phyloP scores from a whole-genome alignment of 2,797 vertebrate genomes.

The Melanogrammus aeglefinus region DNA sequence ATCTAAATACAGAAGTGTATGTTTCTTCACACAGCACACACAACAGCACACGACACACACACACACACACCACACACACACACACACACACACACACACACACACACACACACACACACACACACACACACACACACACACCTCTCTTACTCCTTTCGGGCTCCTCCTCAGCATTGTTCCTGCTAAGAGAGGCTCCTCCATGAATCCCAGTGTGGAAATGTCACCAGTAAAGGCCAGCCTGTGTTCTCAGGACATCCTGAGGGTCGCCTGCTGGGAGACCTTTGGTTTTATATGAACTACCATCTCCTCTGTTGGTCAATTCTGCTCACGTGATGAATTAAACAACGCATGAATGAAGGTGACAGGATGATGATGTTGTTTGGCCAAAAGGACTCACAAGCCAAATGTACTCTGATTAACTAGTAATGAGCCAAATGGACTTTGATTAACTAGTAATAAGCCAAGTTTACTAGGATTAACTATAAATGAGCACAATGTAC shows the following conservation, averaged over 20 bases:
- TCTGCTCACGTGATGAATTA: constrained; percentile 55
- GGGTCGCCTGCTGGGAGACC: constrained; percentile 44
- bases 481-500: too few species aligned
- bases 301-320: constrained; percentile 60
- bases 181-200: constrained; percentile 51
- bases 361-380: constrained; percentile 10
- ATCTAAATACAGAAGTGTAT: not conserved
- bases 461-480: too few species aligned
- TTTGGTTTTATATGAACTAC: constrained; percentile 41
- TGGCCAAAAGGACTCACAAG: not conserved
- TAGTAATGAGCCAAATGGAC: not conserved
- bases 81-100: constrained; percentile 21
- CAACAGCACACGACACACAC: constrained; percentile 1
- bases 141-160: not conserved
- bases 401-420: not conserved
- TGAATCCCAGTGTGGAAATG: constrained; percentile 69
- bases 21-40: constrained; percentile 19
- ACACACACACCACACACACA: constrained; percentile 22
- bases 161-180: constrained; percentile 48
- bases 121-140: constrained; percentile 21
- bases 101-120: not conserved
- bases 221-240: constrained; percentile 72
- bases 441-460: too few species aligned
- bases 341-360: constrained; percentile 39
- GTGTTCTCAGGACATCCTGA: constrained; percentile 56